Conservation (phyloP, 2,888 invertebrate genomes). For the Dolichopus griseipennis region DNA sequence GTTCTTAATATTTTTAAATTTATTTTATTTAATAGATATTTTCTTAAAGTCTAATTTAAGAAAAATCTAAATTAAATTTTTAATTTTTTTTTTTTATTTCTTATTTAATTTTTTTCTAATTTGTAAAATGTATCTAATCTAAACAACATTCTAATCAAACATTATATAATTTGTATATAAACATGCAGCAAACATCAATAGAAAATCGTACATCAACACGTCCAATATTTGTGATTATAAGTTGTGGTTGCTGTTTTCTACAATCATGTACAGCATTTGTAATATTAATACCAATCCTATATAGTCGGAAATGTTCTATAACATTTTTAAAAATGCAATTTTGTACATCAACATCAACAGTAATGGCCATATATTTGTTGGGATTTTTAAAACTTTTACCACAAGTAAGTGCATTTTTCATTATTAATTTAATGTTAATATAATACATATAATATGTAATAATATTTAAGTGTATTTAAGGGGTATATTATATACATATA, state of each 20-base stretch:
- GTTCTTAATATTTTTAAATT: no score
- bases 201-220: slow-evolving; percentile 28
- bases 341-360: slow-evolving; percentile 58
- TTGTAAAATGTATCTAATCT: no score
- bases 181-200: slow-evolving; percentile 28
- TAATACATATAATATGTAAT: no score
- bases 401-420: slow-evolving; percentile 38
- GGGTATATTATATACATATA: no score
- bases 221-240: slow-evolving; percentile 41
- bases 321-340: slow-evolving; percentile 61
- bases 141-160: no score
- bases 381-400: slow-evolving; percentile 46
- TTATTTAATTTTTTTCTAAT: no score
- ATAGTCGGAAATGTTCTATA: slow-evolving; percentile 46
- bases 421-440: no score
- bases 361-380: slow-evolving; percentile 54
- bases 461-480: no score
- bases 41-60: no score
- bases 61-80: no score
- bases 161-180: not conserved
- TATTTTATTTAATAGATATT: no score
- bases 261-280: slow-evolving; percentile 42
- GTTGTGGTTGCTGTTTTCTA: slow-evolving; percentile 42
- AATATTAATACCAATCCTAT: slow-evolving; percentile 41
- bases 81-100: no score